phyloP scores from a whole-genome alignment of 2,113 vertebrate species.

The Salvator merianae region DNA sequence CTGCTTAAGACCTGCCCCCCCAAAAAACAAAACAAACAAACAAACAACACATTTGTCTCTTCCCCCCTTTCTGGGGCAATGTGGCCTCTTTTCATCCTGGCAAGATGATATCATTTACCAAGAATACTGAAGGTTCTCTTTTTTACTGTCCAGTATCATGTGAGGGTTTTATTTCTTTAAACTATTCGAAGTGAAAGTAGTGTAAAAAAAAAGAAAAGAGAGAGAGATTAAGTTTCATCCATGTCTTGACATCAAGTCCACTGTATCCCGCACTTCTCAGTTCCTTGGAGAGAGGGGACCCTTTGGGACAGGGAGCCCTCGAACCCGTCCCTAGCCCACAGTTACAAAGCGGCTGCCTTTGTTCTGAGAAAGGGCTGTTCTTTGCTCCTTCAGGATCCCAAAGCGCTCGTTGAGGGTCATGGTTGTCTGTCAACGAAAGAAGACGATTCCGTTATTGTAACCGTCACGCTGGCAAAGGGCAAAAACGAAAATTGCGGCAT shows the following conservation, averaged over 20 bases:
- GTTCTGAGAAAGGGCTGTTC: constrained; percentile 77
- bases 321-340: constrained; percentile 76
- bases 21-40: constrained; percentile 4
- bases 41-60: constrained; percentile 16
- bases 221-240: constrained; percentile 62
- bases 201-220: not conserved
- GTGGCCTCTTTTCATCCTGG: constrained; percentile 53
- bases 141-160: constrained; percentile 45
- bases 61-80: constrained; percentile 48
- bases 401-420: constrained; percentile 96
- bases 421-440: constrained; percentile 79
- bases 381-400: constrained; percentile 91
- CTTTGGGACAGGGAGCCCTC: constrained; percentile 48
- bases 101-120: constrained; percentile 47
- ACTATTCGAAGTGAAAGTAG: constrained; percentile 67
- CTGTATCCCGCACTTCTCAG: constrained; percentile 62
- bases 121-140: constrained; percentile 35
- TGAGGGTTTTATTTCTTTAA: constrained; percentile 52
- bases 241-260: constrained; percentile 67
- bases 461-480: too few relatives aligned
- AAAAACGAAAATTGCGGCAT: not conserved
- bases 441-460: not conserved
- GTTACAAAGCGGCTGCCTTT: constrained; percentile 94
- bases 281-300: constrained; percentile 48
- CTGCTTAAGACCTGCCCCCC: constrained; percentile 55